Evolutionary conservation across 1,140 invertebrate genomes (phyloP).

Genomic region (Apis mellifera): Amel_HAv3.1 CM009934.2:10886001-10886500

Average conservation of each 20-base stretch:
- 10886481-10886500: slow-evolving; percentile 45
- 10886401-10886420: background rate
- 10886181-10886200: background rate
- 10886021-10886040: slow-evolving; percentile 1
- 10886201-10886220: background rate
- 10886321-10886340: slow-evolving; percentile 66
- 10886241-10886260: background rate
- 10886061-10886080: slow-evolving; percentile 15
- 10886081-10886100: slow-evolving; percentile 24
- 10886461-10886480: slow-evolving; percentile 34
- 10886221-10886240: no score
- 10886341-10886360: slow-evolving; percentile 1
- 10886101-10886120: slow-evolving; percentile 45
- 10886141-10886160: slow-evolving; percentile 66
- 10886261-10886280: no score
- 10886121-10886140: slow-evolving; percentile 53
- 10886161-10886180: slow-evolving; percentile 31
- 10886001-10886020: slow-evolving; percentile 23
- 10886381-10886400: slow-evolving; percentile 14
- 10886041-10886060: background rate
- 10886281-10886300: slow-evolving; percentile 53
- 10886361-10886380: slow-evolving; percentile 59
- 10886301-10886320: slow-evolving; percentile 57
- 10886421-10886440: slow-evolving; percentile 22
- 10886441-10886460: slow-evolving; percentile 41